Evolutionary conservation across 1,140 invertebrate genomes (phyloP), one percentile per base, ranked within the genome.

Genomic region (Kradibia gibbosae): DNA sequence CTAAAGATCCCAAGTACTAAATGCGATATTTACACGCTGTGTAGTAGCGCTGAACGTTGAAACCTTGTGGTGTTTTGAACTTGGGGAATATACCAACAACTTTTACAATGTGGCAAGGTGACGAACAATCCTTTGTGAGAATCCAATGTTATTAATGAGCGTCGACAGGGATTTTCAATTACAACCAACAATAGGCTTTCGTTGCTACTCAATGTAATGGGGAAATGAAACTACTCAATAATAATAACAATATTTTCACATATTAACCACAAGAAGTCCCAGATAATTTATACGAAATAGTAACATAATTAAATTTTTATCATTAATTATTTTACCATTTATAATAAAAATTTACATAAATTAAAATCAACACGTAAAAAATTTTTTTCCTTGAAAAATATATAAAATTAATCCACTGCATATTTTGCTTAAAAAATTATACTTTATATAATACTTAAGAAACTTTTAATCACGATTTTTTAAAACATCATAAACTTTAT

Each of bases 121-220:
- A 50, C 36, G 11, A 72, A 72, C 45, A 48, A 72, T 17, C 15
- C 70, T 72, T 72, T 72, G 70, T 50, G 42, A 3, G n/a, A 17
- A 72, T 48, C 31, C 13, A 48, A 50, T 50, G 39, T 72, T 72
- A 72, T 48, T 72, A 48, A 72, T 72, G 34, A 72, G 7, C 11
- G 20, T 3, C 17, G 15, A 1, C 0, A n/a, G 22, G 39, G 42
- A 3, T 50, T 72, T 72, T 50, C 45, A 72, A 72, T 72, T 72
- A 72, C 31, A 3, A 17, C 10, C 15, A 28, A 72, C 70, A 72
- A 72, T 72, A 7, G 17, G 42, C 13, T n/a, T n/a, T n/a, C 7
- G n/a, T n/a, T 57, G 53, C n/a, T 5, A 57, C n/a, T 5, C 22
- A 10, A 5, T 57, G 1, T 57, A 57, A 57, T 57, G n/a, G n/a